Conservation (phyloP, 2,113 vertebrate species). For the Athene noctua region DNA sequence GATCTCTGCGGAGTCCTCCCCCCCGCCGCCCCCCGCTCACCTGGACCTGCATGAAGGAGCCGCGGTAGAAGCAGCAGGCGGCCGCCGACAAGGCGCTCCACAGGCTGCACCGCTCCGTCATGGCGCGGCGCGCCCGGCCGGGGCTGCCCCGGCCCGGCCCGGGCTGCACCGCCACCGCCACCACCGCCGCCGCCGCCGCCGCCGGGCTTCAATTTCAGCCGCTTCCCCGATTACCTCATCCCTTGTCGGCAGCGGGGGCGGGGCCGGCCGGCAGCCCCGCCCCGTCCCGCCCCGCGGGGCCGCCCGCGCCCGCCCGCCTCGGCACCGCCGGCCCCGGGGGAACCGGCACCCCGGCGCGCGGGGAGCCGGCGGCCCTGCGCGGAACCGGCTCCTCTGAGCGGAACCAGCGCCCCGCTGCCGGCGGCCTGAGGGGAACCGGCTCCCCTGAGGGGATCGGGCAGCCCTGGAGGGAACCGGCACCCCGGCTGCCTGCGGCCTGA, state of each 20-base stretch:
- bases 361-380: not conserved
- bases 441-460: not conserved
- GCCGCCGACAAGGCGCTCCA: slow-evolving; percentile 97
- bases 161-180: slow-evolving; percentile 23
- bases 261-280: slow-evolving; percentile 60
- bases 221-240: slow-evolving; percentile 82
- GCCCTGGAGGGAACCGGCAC: not conserved
- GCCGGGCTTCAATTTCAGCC: slow-evolving; percentile 68
- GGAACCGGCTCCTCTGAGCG: not conserved
- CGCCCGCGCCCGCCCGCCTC: not conserved
- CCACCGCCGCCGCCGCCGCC: slow-evolving; percentile 58
- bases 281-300: slow-evolving; percentile 46
- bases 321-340: not conserved
- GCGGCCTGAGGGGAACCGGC: not conserved
- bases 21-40: slow-evolving; percentile 75
- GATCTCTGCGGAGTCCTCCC: not conserved
- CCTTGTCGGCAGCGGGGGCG: slow-evolving; percentile 60
- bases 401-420: too few species aligned
- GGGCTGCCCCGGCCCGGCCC: not conserved
- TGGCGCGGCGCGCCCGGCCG: slow-evolving; percentile 56
- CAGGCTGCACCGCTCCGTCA: slow-evolving; percentile 96
- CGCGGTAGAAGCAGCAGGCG: slow-evolving; percentile 98
- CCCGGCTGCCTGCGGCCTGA: not conserved
- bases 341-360: not conserved
- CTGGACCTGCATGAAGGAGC: slow-evolving; percentile 99